These are phyloP conservation scores for Leucophenga varia DNA, from an alignment of 1,140 invertebrate species.

Conservation along the genomic window DNA sequence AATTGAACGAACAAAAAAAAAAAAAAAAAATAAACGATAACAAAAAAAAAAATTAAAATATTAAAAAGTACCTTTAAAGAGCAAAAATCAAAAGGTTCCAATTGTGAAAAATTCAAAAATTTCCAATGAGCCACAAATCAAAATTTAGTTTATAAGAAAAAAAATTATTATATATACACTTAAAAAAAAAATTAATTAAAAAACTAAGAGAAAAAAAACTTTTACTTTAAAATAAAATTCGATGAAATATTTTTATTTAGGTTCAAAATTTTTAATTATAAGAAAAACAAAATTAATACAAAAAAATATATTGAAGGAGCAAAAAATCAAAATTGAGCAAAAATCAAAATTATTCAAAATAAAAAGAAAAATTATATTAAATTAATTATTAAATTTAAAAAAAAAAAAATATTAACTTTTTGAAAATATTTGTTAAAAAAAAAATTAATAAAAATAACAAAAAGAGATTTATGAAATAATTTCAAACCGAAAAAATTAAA, in stretches of 20 bases:
- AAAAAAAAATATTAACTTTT: constrained; percentile 11
- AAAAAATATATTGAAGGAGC: too few relatives aligned
- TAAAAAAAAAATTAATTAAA: constrained; percentile 1
- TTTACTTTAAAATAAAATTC: too few relatives aligned
- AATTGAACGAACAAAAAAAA: constrained; percentile 11
- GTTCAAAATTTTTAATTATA: too few relatives aligned
- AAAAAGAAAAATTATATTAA: constrained; percentile 7
- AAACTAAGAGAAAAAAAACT: too few relatives aligned
- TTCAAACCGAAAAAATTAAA: constrained; percentile 24
- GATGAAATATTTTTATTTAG: too few relatives aligned
- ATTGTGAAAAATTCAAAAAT: constrained; percentile 34
- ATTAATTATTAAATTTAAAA: constrained; percentile 6
- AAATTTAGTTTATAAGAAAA: constrained; percentile 10
- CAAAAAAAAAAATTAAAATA: constrained; percentile 33
- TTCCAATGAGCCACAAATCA: too few relatives aligned
- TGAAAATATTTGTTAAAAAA: constrained; percentile 18
- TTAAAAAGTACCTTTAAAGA: constrained; percentile 44
- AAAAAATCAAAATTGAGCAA: constrained; percentile 49
- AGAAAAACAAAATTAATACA: too few relatives aligned
- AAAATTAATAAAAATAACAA: constrained; percentile 8
- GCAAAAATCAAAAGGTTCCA: constrained; percentile 56
- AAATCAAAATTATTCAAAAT: constrained; percentile 33
- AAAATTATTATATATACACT: constrained; percentile 2
- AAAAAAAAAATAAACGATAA: constrained; percentile 29
- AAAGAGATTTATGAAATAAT: constrained; percentile 10